phyloP scores from a whole-genome alignment of 2,888 invertebrate genomes.

The Anthophora plumipes region DNA sequence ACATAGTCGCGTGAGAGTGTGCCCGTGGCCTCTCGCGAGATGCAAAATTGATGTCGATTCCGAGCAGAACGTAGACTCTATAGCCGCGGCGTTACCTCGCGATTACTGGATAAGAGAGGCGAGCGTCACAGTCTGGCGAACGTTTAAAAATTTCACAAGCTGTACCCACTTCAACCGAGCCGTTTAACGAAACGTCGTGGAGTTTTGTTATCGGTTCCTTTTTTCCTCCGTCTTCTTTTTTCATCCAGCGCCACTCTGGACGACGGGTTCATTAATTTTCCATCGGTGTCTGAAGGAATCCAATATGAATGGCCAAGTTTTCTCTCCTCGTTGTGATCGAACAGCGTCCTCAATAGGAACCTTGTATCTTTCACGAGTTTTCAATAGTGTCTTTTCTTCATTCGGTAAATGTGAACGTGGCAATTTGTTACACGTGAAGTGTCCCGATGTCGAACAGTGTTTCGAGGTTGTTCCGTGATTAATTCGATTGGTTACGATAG shows the following conservation, averaged over 20 bases:
- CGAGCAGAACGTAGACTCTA: conserved; percentile 40
- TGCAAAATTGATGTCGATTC: conserved; percentile 37
- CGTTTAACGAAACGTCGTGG: conserved; percentile 51
- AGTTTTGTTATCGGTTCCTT: conserved; percentile 6
- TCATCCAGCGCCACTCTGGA: not conserved
- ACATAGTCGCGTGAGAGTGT: not conserved
- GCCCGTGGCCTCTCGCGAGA: not conserved
- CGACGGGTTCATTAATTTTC: conserved; percentile 24
- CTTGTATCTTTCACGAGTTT: not conserved
- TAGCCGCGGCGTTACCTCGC: conserved; percentile 37
- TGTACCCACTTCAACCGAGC: not conserved
- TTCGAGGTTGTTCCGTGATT: not conserved
- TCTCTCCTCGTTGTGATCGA: not conserved
- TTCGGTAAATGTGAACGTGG: not conserved
- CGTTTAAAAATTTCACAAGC: conserved; percentile 59
- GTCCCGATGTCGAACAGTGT: not conserved
- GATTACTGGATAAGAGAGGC: conserved; percentile 52
- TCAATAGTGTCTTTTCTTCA: not conserved
- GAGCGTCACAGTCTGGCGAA: conserved; percentile 5
- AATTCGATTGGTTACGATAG: not conserved
- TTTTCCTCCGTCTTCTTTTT: not conserved
- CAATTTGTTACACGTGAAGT: not conserved
- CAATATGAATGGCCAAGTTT: conserved; percentile 12
- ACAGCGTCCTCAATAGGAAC: not conserved
- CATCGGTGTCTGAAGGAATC: not conserved